Evolutionary conservation across 2,113 vertebrate genomes (phyloP).

Genomic region (Proteles cristata): DNA sequence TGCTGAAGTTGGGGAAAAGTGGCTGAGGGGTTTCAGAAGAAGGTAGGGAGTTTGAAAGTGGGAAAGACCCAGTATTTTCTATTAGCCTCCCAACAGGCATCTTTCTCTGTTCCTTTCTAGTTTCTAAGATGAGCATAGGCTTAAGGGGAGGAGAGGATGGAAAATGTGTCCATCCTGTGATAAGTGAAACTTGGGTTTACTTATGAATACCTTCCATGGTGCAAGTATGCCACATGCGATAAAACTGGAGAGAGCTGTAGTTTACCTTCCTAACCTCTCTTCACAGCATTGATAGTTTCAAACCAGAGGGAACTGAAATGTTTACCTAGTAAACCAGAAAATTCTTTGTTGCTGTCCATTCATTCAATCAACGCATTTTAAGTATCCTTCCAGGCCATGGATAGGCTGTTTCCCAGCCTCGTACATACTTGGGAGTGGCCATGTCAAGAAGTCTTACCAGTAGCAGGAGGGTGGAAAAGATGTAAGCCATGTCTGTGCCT

Average conservation of each 20-base stretch:
- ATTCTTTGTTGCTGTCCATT: neutral
- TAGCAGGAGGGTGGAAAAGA: neutral
- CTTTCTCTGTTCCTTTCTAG: neutral
- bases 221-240: neutral
- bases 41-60: neutral
- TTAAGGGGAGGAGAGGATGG: neutral
- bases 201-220: neutral
- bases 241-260: neutral
- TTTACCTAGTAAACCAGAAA: conserved; percentile 6
- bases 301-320: neutral
- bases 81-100: neutral
- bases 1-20: neutral
- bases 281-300: neutral
- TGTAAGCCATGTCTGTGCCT: neutral
- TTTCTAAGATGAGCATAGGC: neutral
- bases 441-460: neutral
- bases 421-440: neutral
- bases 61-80: neutral
- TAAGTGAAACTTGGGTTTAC: neutral
- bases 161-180: neutral
- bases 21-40: neutral
- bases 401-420: neutral
- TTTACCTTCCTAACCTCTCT: neutral
- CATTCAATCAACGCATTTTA: neutral
- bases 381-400: neutral